phyloP scores from a whole-genome alignment of 2,797 vertebrate species.

The Sitta carolinensis region DNA sequence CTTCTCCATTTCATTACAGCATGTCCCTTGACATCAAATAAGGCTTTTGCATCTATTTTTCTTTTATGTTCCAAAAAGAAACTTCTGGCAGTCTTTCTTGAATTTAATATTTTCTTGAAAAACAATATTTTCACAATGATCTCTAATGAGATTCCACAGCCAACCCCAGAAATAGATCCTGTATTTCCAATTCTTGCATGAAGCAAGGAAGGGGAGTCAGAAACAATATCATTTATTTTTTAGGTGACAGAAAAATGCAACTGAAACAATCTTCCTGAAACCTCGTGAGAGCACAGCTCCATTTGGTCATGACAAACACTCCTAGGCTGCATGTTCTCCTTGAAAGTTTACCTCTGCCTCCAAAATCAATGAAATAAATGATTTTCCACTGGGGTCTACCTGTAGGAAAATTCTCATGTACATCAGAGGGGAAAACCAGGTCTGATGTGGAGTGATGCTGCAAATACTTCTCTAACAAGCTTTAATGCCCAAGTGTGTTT shows the following conservation, averaged over 20 bases:
- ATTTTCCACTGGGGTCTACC: not conserved
- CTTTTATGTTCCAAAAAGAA: constrained; percentile 4
- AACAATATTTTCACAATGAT: constrained; percentile 24
- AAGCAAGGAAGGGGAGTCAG: not conserved
- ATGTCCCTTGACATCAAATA: not conserved
- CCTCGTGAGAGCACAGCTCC: not conserved
- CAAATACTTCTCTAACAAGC: not conserved
- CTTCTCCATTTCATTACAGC: constrained; percentile 34
- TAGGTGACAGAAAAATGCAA: not conserved
- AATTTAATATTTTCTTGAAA: constrained; percentile 38
- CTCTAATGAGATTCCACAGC: not conserved
- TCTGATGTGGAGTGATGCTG: not conserved
- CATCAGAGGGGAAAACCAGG: not conserved
- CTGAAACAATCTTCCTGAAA: not conserved
- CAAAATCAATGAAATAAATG: not conserved
- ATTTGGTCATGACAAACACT: not conserved
- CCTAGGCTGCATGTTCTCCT: not conserved
- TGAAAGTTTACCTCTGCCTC: not conserved
- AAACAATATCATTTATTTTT: not conserved
- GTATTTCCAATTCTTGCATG: not conserved
- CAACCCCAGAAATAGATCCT: not conserved
- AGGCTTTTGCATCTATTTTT: constrained; percentile 41
- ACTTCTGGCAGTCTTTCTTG: not conserved
- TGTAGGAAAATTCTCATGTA: not conserved
- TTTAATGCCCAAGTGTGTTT: not conserved